A percentile compares a stretch with the other conserved stretches of the same genome.
These are phyloP conservation scores for Podotricha telesiphe DNA, from an alignment of 2,888 invertebrate species.

Conservation along the genomic window DNA sequence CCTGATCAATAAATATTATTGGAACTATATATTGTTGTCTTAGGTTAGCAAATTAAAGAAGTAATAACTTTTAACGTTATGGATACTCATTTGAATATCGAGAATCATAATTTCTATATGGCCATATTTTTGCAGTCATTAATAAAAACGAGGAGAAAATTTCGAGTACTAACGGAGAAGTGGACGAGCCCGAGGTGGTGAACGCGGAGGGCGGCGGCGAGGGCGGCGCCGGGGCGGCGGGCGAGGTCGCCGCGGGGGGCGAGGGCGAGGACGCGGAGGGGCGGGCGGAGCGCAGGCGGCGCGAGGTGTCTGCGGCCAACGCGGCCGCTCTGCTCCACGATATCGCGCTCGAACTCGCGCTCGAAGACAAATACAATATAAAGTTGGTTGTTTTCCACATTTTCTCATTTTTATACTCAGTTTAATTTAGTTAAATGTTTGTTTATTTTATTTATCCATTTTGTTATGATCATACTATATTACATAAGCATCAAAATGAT, in stretches of 20 bases:
- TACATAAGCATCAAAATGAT: too few relatives aligned
- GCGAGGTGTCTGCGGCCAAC: slow-evolving; percentile 92
- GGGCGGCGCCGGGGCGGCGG: background rate
- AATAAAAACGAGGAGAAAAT: slow-evolving; percentile 14
- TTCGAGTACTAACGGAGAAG: slow-evolving; percentile 7
- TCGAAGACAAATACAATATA: background rate
- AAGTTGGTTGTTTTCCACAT: background rate
- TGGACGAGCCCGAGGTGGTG: background rate
- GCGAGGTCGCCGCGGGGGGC: background rate
- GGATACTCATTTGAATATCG: background rate
- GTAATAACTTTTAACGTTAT: too few relatives aligned
- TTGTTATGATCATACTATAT: too few relatives aligned
- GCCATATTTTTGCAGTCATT: background rate
- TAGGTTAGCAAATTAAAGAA: too few relatives aligned
- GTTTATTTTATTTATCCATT: too few relatives aligned
- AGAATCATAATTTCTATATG: background rate
- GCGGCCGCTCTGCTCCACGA: slow-evolving; percentile 95
- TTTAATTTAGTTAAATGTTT: too few relatives aligned
- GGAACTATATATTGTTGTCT: too few relatives aligned
- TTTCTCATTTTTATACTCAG: background rate
- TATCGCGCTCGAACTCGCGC: slow-evolving; percentile 84
- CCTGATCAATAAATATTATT: too few relatives aligned
- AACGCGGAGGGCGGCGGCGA: background rate
- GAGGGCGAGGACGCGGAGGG: slow-evolving; percentile 61
- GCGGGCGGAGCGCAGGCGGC: slow-evolving; percentile 51